Evolutionary conservation across 2,888 invertebrate genomes (phyloP).

Genomic region (Lapara coniferarum): DNA sequence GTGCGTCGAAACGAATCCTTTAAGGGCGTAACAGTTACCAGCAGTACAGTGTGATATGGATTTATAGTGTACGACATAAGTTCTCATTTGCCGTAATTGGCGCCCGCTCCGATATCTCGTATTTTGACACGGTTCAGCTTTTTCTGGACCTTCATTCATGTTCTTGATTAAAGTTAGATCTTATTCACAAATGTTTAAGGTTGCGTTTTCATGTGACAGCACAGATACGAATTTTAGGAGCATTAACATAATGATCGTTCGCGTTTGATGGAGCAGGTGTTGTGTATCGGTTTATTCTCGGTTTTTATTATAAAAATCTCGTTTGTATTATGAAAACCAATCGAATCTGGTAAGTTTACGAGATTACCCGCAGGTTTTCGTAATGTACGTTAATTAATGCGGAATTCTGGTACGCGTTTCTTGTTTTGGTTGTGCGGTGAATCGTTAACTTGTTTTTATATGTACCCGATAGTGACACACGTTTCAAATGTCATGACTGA

Average conservation of each 20-base stretch:
- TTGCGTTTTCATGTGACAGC: constrained; percentile 53
- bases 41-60: constrained; percentile 73
- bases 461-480: constrained; percentile 1
- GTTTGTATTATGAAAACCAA: constrained; percentile 71
- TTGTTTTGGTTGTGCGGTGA: constrained; percentile 20
- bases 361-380: constrained; percentile 56
- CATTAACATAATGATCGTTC: constrained; percentile 79
- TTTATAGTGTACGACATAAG: constrained; percentile 78
- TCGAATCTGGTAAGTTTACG: constrained; percentile 67
- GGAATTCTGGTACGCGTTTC: constrained; percentile 39
- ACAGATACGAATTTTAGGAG: constrained; percentile 60
- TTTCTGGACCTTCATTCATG: constrained; percentile 55
- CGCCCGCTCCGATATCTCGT: constrained; percentile 69
- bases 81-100: constrained; percentile 80
- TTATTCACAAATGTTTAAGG: constrained; percentile 53
- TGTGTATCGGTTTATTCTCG: constrained; percentile 78
- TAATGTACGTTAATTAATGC: constrained; percentile 61
- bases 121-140: constrained; percentile 68
- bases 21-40: constrained; percentile 76
- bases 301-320: constrained; percentile 80
- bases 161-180: constrained; percentile 56
- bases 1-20: constrained; percentile 66
- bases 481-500: constrained; percentile 15
- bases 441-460: constrained; percentile 24
- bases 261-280: constrained; percentile 81